Base-by-base conservation (phyloP, 2,113 vertebrate genomes). In the Colinus virginianus region DNA sequence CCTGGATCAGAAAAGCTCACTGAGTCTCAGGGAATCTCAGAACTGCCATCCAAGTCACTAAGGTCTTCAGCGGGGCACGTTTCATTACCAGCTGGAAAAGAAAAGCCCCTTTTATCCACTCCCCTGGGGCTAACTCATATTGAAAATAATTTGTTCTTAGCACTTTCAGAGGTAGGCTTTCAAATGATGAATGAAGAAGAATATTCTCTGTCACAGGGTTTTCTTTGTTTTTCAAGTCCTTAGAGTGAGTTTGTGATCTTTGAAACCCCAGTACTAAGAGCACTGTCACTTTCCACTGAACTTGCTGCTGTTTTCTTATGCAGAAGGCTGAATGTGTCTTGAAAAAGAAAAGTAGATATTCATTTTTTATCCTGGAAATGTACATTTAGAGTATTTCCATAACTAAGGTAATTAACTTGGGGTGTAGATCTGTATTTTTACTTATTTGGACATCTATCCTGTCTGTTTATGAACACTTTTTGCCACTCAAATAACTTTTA, bases 61-160 rank as follows among this genome's bases (percentile, higher is more conserved):
- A 78, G 70, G 80, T 81, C 84, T 94, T 96, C 90, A 80, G 64
- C 69, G 90, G 78, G 93, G 61, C 32, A 83, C 8, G 11, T 67
- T 93, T 90, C 88, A 75, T 80, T 78, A 96, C 64, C 79, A 96
- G 68, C 56, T 84, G 64, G 81, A 84, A 94, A 90, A 94, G 70
- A 93, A 93, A 95, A 94, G 74, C 9, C n/a, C 68, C 36, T 94
- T 94, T 85, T 94, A 94, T 78, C 84, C 79, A 88, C 78, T 64
- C 75, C 58, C 43, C 75, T 67, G 43, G 74, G 75, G 93, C 81
- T 94, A 90, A 62, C n/a, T 53, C 74, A 83, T 63, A 90, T 34
- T 70, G 56, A 85, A 88, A 96, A 96, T 63, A 95, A 91, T 81
- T 88, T 78, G 48, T 71, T 79, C 88, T 92, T 93, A 70, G 77